Conservation (phyloP, 2,113 vertebrate genomes). For the Hemiprocne comata region DNA sequence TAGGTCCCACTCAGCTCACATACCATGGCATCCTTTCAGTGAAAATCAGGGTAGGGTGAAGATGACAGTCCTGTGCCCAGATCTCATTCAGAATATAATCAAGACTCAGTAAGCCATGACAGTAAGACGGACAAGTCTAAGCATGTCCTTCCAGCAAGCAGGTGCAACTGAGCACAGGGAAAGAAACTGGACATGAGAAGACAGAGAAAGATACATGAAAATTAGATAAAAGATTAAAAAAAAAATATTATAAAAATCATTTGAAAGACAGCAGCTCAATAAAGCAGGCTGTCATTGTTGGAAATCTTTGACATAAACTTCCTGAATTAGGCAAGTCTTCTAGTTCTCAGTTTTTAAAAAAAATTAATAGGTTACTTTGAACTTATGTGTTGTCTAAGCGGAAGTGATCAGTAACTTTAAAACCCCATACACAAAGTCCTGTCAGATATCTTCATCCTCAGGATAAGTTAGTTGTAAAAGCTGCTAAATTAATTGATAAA, state of each 20-base stretch:
- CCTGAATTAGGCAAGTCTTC: not conserved
- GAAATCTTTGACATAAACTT: not conserved
- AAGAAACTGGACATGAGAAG: not conserved
- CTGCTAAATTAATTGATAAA: not conserved
- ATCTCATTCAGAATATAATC: not conserved
- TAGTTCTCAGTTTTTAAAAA: too few relatives aligned
- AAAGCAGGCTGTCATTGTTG: not conserved
- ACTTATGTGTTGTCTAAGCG: not conserved
- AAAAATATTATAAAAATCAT: not conserved
- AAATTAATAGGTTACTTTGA: not conserved
- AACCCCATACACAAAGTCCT: accelerated
- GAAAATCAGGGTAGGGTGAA: not conserved
- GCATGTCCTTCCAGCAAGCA: not conserved
- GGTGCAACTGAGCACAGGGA: not conserved
- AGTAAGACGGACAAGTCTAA: not conserved
- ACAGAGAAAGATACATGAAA: not conserved
- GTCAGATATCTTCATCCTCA: not conserved
- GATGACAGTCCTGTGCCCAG: not conserved
- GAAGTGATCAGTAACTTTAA: not conserved
- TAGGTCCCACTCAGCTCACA: not conserved
- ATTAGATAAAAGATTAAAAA: not conserved
- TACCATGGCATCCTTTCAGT: not conserved
- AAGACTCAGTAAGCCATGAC: not conserved
- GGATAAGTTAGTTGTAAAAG: not conserved
- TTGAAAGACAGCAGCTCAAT: not conserved